Percentiles rank a stretch among this genome's conserved stretches.
Conservation (phyloP, 2,797 vertebrate genomes). For the Cyclopterus lumpus region DNA sequence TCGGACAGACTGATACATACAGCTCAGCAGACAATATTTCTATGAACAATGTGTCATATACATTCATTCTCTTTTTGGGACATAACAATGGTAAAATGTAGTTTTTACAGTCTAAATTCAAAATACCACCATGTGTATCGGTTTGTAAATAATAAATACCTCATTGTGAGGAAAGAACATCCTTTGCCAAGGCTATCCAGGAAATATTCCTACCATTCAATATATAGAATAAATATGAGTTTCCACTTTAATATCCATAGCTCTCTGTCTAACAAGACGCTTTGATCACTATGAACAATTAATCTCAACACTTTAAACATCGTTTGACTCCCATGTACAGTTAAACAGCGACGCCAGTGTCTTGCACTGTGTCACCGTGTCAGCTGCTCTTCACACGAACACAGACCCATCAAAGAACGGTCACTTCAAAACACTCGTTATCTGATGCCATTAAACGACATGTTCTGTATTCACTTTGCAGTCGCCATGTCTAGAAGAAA, state of each 20-base stretch:
- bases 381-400: slow-evolving; percentile 5
- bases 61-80: slow-evolving; percentile 75
- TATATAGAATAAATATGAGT: slow-evolving; percentile 73
- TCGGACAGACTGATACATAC: slow-evolving; percentile 26
- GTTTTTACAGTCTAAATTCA: slow-evolving; percentile 47
- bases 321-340: slow-evolving; percentile 38
- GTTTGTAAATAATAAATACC: slow-evolving; percentile 81
- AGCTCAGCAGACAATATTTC: slow-evolving; percentile 32
- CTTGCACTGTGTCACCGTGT: neutral
- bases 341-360: slow-evolving; percentile 37
- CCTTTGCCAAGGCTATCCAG: slow-evolving; percentile 79
- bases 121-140: slow-evolving; percentile 72
- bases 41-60: slow-evolving; percentile 57
- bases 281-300: slow-evolving; percentile 63
- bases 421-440: slow-evolving; percentile 79
- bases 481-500: slow-evolving; percentile 72
- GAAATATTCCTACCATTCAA: slow-evolving; percentile 72
- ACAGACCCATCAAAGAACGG: slow-evolving; percentile 75
- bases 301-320: slow-evolving; percentile 40
- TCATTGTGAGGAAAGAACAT: slow-evolving; percentile 86
- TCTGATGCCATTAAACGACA: slow-evolving; percentile 74
- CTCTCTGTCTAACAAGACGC: slow-evolving; percentile 63
- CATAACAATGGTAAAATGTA: slow-evolving; percentile 51
- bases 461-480: slow-evolving; percentile 72
- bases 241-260: slow-evolving; percentile 61